These are phyloP conservation scores for Dynastes hyllus DNA, from an alignment of 2,888 invertebrate genomes.

Conservation along the genomic window DNA sequence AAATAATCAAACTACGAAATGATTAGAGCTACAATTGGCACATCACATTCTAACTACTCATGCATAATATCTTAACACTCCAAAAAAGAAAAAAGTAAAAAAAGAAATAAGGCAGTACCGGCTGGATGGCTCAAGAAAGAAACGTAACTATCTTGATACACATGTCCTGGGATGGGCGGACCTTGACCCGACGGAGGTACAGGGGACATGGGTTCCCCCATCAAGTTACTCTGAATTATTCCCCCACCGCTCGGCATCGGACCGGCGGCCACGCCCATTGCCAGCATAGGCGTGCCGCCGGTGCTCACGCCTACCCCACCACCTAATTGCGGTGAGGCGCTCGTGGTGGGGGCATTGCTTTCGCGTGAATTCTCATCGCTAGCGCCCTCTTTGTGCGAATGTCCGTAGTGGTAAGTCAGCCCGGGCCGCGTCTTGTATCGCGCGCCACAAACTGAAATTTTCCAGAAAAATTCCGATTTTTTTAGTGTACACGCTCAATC, in stretches of 20 bases:
- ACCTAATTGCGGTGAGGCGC: conserved; percentile 60
- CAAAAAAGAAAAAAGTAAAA: conserved; percentile 61
- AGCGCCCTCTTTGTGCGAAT: conserved; percentile 84
- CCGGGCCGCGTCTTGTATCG: conserved; percentile 98
- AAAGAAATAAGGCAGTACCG: conserved; percentile 70
- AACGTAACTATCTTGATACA: conserved; percentile 81
- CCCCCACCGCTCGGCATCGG: conserved; percentile 51
- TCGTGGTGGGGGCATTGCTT: conserved; percentile 68
- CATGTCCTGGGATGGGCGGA: conserved; percentile 68
- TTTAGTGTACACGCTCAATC: conserved; percentile 63
- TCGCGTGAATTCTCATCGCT: conserved; percentile 72
- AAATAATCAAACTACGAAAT: conserved; percentile 43
- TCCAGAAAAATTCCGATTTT: conserved; percentile 57
- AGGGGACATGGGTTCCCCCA: conserved; percentile 64
- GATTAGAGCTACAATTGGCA: conserved; percentile 49
- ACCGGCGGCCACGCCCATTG: conserved; percentile 54
- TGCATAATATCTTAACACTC: conserved; percentile 66
- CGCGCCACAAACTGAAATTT: conserved; percentile 90
- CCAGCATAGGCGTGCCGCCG: conserved; percentile 54
- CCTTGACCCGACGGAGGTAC: conserved; percentile 62
- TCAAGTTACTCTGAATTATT: conserved; percentile 55
- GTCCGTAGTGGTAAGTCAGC: conserved; percentile 95
- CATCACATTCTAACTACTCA: conserved; percentile 62
- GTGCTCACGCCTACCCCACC: conserved; percentile 55
- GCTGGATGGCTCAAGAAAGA: conserved; percentile 79